Evolutionary conservation across 2,113 vertebrate species (phyloP).

Genomic region (Nothocercus julius): DNA sequence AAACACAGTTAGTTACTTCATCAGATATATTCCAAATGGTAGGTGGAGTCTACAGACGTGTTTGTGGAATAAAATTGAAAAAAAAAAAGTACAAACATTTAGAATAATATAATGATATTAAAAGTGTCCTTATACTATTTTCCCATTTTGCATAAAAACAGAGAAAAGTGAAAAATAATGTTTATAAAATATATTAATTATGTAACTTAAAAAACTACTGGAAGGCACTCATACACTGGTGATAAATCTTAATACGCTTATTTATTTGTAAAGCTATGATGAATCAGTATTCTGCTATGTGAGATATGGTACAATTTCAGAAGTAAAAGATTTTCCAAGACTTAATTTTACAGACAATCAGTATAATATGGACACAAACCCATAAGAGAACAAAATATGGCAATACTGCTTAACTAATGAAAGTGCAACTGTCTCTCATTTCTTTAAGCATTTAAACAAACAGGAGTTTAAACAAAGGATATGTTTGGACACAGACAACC

Average conservation of each 20-base stretch:
- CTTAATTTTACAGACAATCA: background rate
- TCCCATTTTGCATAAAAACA: background rate
- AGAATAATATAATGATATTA: background rate
- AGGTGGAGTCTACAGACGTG: background rate
- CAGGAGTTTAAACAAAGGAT: background rate
- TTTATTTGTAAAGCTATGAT: background rate
- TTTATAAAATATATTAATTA: background rate
- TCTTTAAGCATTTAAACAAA: background rate
- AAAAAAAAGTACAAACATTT: background rate
- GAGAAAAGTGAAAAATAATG: background rate
- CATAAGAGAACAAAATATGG: background rate
- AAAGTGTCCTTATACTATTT: background rate
- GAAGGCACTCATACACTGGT: background rate
- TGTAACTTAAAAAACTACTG: background rate
- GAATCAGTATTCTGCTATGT: background rate
- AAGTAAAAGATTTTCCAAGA: background rate
- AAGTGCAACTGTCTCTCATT: background rate
- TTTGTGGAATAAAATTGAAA: background rate
- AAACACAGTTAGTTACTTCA: background rate
- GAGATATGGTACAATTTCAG: background rate
- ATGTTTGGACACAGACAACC: fast-evolving
- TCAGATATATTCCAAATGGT: background rate
- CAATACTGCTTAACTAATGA: background rate
- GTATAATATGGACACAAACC: background rate
- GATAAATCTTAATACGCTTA: background rate